Evolutionary conservation across 2,888 invertebrate species (phyloP), one percentile per base, ranked within the genome.

Genomic region (Ferrisia virgata): DNA sequence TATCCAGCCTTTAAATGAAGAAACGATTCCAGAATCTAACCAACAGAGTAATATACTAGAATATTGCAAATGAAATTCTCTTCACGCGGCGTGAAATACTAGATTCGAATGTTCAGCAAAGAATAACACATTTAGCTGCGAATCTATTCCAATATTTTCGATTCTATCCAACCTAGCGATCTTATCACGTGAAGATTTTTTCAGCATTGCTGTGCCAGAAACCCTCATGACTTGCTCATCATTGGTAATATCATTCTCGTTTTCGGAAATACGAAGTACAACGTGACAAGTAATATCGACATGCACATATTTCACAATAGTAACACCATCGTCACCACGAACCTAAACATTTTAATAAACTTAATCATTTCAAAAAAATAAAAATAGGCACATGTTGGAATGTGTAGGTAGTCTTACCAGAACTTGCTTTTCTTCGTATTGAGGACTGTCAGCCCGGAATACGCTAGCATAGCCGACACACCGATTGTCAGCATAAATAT

Each of bases 221-320:
- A 93, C 92, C 87, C 92, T 90, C 92, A 93, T 92, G 0, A 92
- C 89, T 86, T 92, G 91, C 39, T 91, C 91, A 86, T 92, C 90
- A 25, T 69, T 36, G 36, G 90, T 90, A 87, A 91, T 90, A 1
- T 90, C 91, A 0, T 91, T 90, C 33, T 84, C 84, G 1, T 79
- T 79, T 13, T 85, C 79, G 22, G 85, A 84, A 28, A 85, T 83
- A 36, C 84, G 78, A 85, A 93, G 88, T 86, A 91, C 91, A 72
- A 93, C 91, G 87, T 93, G 92, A 87, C 93, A 93, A 15, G 92
- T 92, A 64, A 93, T 92, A 86, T 93, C 93, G 6, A 93, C 91
- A 87, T 93, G 92, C 53, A 93, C 90, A 87, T 92, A 90, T 88
- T 93, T 93, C 86, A 92, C 90, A 1, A 93, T 90, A 15, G 92